Conservation (phyloP, 92 coral and sea anemone species). For the Palythoa grandis region DNA sequence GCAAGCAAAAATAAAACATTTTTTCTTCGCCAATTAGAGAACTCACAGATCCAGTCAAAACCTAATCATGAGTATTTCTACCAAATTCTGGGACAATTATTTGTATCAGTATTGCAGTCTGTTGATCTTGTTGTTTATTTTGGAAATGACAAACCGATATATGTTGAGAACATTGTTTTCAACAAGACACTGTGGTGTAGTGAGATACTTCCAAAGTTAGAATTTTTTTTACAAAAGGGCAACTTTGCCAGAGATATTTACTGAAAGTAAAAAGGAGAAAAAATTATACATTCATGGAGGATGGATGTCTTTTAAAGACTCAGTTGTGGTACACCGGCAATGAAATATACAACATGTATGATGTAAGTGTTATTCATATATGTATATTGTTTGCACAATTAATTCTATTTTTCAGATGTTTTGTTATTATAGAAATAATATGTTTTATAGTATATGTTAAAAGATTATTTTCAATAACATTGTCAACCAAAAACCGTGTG, state of each 20-base stretch:
- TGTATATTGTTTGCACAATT: slow-evolving; percentile 4
- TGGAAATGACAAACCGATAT: slow-evolving; percentile 48
- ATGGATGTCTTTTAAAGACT: slow-evolving; percentile 34
- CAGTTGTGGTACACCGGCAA: slow-evolving; percentile 15
- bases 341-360: slow-evolving; percentile 8
- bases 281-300: slow-evolving; percentile 31
- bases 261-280: slow-evolving; percentile 27
- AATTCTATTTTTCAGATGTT: slow-evolving; percentile 8
- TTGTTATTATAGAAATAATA: slow-evolving; percentile 3
- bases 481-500: slow-evolving; percentile 1
- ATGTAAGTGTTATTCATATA: background rate
- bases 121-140: slow-evolving; percentile 47
- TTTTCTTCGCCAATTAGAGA: slow-evolving; percentile 31
- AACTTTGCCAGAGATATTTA: slow-evolving; percentile 29
- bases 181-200: background rate
- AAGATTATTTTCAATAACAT: background rate
- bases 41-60: slow-evolving; percentile 30
- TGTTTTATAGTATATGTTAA: background rate
- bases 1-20: slow-evolving; percentile 56
- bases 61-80: slow-evolving; percentile 46
- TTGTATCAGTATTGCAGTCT: slow-evolving; percentile 39
- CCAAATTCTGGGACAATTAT: slow-evolving; percentile 47
- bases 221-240: slow-evolving; percentile 20
- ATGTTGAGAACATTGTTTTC: slow-evolving; percentile 29
- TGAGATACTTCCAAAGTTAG: slow-evolving; percentile 14